Base-by-base conservation (phyloP, 2,113 vertebrate species). In the Prochilodus magdalenae region DNA sequence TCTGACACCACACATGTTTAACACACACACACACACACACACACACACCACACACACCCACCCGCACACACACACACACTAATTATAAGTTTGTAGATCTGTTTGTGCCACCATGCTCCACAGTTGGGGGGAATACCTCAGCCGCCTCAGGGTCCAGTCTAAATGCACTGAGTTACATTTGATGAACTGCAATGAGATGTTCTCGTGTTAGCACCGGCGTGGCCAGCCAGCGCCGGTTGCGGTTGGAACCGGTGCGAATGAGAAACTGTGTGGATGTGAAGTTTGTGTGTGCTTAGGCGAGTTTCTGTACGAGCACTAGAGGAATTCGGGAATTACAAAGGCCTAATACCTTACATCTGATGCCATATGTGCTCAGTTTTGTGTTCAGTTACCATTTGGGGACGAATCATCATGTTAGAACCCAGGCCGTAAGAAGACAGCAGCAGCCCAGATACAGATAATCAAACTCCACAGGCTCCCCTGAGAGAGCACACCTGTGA, bases 111-210 rank as follows among this genome's bases (percentile, higher is more conserved):
- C n/a, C n/a, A n/a, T 72, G 40, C 24, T 76, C 47, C 40, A 55
- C 12, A 55, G 66, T 77, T 60, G 77, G 49, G 77, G 51, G n/a
- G 29, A 75, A 65, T 75, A 75, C 76, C 84, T 60, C 67, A 71
- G 66, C 27, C n/a, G n/a, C n/a, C 55, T 40, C 79, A 63, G 57
- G 73, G 55, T n/a, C 73, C 59, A 27, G 24, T 65, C 65, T 75
- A 75, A n/a, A 79, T 55, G 63, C 76, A 79, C 47, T 80, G 76
- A 83, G 72, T 85, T 83, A 77, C n/a, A 81, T 85, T 85, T 83
- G n/a, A 76, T 81, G 72, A 83, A 75, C n/a, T 27, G 73, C 73
- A 81, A 47, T 30, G 40, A 79, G 65, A n/a, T 65, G 66, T 80
- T 72, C 79, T n/a, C n/a, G n/a, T 77, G 65, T 86, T 67, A 66